Conservation (phyloP, 1,140 invertebrate species). For the Zophobas morio region DNA sequence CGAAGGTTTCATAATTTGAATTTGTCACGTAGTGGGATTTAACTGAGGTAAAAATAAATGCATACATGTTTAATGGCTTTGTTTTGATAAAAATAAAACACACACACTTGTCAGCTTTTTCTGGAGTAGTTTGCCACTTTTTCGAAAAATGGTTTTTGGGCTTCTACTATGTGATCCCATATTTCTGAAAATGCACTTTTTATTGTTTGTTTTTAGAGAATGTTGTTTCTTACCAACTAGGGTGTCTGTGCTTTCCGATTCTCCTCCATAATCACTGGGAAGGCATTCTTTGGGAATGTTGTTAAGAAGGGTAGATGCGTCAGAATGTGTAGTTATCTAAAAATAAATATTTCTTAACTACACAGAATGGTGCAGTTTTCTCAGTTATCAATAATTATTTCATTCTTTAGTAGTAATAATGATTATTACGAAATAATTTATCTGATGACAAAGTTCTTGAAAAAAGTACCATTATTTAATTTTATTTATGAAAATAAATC, state of each 20-base stretch:
- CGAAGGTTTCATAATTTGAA: neutral
- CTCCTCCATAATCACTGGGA: neutral
- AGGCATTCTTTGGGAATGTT: neutral
- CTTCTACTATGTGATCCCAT: neutral
- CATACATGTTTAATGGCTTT: neutral
- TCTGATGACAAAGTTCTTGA: no score
- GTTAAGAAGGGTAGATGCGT: neutral
- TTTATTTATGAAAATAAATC: no score
- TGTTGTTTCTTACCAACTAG: neutral
- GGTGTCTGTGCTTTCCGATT: neutral
- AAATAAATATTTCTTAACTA: neutral
- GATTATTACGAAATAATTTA: no score
- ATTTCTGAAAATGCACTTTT: neutral
- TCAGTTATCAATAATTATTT: no score
- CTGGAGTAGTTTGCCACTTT: neutral
- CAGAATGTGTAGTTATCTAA: neutral
- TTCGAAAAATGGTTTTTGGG: neutral
- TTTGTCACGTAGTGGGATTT: neutral
- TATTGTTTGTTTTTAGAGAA: no score
- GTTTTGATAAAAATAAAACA: neutral
- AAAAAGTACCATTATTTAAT: no score
- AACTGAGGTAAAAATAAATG: neutral
- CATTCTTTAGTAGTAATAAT: no score
- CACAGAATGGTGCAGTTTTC: no score
- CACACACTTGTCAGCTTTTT: neutral